phyloP scores from a whole-genome alignment of 2,797 vertebrate genomes.

The Betta splendens region DNA sequence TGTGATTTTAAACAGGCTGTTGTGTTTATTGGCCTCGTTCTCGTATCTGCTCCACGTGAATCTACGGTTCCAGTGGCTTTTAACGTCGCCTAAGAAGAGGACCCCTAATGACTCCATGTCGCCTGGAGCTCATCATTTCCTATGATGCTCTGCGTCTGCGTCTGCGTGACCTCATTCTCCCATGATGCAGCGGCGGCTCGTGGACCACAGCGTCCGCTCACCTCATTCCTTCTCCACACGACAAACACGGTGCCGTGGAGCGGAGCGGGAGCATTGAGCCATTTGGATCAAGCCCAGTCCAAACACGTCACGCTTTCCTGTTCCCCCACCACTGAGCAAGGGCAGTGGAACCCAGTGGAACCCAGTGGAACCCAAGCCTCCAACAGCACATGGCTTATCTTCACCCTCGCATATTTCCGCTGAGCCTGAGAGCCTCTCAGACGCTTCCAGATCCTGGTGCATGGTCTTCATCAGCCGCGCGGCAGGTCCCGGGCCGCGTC shows the following conservation, averaged over 20 bases:
- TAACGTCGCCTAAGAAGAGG: background rate
- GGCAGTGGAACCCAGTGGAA: too few relatives aligned
- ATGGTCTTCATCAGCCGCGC: constrained; percentile 34
- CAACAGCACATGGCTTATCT: constrained; percentile 27
- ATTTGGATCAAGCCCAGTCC: constrained; percentile 57
- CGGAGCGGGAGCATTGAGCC: constrained; percentile 70
- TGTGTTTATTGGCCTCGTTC: constrained; percentile 9
- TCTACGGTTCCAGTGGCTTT: background rate
- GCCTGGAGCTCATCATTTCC: constrained; percentile 11
- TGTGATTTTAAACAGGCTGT: background rate
- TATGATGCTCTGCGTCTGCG: constrained; percentile 6
- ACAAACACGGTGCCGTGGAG: constrained; percentile 30
- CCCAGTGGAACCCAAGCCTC: constrained; percentile 36
- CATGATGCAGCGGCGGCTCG: constrained; percentile 9
- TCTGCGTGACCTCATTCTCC: constrained; percentile 37
- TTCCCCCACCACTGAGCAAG: constrained; percentile 55
- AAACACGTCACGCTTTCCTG: constrained; percentile 74
- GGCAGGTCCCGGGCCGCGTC: constrained; percentile 40
- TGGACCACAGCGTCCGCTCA: constrained; percentile 31
- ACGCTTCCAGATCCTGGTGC: constrained; percentile 37
- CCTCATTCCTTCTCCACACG: constrained; percentile 35
- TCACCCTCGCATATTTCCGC: constrained; percentile 16
- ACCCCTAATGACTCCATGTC: too few relatives aligned
- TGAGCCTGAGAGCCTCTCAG: constrained; percentile 13
- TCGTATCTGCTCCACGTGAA: constrained; percentile 11